Percentiles rank a stretch among this genome's conserved stretches.
Evolutionary conservation across 2,888 invertebrate genomes (phyloP).

Genomic region (Phymatocera aterrima): DNA sequence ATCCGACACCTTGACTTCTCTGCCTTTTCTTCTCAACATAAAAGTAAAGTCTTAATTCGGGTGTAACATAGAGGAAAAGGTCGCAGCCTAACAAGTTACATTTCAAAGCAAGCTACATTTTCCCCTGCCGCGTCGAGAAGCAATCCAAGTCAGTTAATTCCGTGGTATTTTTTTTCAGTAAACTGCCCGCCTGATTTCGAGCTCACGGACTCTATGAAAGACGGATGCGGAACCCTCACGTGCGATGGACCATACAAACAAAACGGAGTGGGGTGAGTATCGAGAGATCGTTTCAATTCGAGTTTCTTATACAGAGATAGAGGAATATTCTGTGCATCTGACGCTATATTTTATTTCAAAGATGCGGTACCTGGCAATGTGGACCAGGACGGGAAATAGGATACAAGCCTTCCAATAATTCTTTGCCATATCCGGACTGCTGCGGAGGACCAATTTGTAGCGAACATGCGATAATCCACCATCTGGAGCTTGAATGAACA

Average conservation of each 20-base stretch:
- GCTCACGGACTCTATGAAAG: background rate
- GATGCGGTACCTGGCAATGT: constrained; percentile 46
- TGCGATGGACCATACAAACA: background rate
- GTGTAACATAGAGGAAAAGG: too few relatives aligned
- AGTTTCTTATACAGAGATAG: background rate
- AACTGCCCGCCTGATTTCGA: constrained; percentile 13
- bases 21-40: too few relatives aligned
- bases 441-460: constrained; percentile 51
- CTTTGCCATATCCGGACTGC: constrained; percentile 52
- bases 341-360: constrained; percentile 25
- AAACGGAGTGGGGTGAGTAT: background rate
- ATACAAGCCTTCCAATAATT: constrained; percentile 42
- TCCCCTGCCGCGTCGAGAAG: background rate
- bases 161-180: background rate
- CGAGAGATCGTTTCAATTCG: background rate
- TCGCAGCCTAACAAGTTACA: too few relatives aligned
- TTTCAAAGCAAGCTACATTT: too few relatives aligned
- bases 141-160: background rate
- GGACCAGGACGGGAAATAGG: constrained; percentile 45
- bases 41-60: too few relatives aligned
- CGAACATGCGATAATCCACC: too few relatives aligned
- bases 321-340: background rate
- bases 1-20: too few relatives aligned
- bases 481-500: too few relatives aligned
- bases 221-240: background rate